Base-by-base conservation (phyloP, 1,140 invertebrate species). In the Megalonaias nervosa region DNA sequence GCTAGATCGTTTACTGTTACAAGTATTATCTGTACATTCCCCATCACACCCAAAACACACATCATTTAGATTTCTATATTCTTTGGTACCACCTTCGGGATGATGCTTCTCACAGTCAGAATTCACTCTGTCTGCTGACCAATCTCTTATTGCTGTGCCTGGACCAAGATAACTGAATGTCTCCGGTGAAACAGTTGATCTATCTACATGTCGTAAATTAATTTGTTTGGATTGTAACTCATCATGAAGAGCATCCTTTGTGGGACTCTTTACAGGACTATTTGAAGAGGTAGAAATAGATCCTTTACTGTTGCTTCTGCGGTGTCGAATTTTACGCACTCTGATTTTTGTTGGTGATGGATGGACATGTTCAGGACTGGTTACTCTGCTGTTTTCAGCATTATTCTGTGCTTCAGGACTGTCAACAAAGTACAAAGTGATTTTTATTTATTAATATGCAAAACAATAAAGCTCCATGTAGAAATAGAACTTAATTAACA, bases 1-100 rank as follows among this genome's bases (percentile, higher is more conserved):
- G 77, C 84, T 83, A 4, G 89, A 88, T 14, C 85, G 81, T 38
- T 87, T 89, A 82, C 85, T 87, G 68, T 84, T 85, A 79, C 86
- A 88, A 0, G 83, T 85, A 38, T 76, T 77, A 67, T 90, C 89
- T 62, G 84, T 88, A 78, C 88, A 89, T 21, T 82, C 81, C 14
- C 89, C 88, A 64, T 88, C 87, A 82, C 88, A 90, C n/a, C 89
- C 88, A 79, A 89, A 90, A 84, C 89, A 90, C 26, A 90, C 87
- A 77, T 90, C 89, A 77, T 89, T 90, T 61, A 89, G 82, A 74
- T 89, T 89, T 64, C 79, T 83, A 16, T 84, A 75, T 48, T 80
- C 81, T 55, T 68, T 74, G 31, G 62, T 69, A 77, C 64, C 55
- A 79, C 61, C 61, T 23, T 57, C 70, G 21, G 23, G 31, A 66